Conservation (phyloP, 1,140 invertebrate species). For the Euura lappo region DNA sequence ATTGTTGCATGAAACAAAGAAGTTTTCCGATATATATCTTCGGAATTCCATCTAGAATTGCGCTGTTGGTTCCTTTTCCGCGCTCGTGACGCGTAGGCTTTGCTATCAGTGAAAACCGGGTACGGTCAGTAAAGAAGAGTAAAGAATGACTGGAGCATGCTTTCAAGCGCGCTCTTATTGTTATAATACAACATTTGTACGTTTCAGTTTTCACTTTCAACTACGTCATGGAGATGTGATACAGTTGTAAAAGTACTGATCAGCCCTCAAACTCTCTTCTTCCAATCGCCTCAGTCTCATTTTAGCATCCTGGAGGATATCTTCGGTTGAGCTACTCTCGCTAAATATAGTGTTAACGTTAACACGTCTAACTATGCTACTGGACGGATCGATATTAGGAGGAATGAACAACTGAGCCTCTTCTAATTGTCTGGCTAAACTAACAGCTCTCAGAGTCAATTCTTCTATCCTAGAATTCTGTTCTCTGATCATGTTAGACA, state of each 20-base stretch:
- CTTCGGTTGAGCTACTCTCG: conserved; percentile 56
- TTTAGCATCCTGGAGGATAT: conserved; percentile 57
- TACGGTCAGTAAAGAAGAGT: no score
- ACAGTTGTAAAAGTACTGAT: conserved; percentile 51
- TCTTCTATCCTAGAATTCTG: conserved; percentile 53
- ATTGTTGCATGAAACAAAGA: background rate
- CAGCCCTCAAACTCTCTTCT: conserved; percentile 52
- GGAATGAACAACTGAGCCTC: conserved; percentile 38
- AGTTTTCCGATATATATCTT: no score
- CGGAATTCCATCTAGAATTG: no score
- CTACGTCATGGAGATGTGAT: conserved; percentile 37
- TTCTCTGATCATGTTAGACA: conserved; percentile 45
- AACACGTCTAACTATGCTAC: conserved; percentile 24
- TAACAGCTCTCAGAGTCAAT: conserved; percentile 44
- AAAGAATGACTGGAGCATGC: no score
- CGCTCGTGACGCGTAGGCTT: no score
- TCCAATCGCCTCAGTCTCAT: conserved; percentile 49
- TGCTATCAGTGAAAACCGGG: no score
- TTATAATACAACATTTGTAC: no score
- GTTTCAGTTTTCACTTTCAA: no score
- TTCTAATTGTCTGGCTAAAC: conserved; percentile 48
- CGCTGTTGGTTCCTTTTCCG: no score
- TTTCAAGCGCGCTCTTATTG: background rate
- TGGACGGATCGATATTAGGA: conserved; percentile 22
- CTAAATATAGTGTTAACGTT: conserved; percentile 45